Conservation (phyloP, 2,888 invertebrate species). For the Ptycholaimellus sp. region DNA sequence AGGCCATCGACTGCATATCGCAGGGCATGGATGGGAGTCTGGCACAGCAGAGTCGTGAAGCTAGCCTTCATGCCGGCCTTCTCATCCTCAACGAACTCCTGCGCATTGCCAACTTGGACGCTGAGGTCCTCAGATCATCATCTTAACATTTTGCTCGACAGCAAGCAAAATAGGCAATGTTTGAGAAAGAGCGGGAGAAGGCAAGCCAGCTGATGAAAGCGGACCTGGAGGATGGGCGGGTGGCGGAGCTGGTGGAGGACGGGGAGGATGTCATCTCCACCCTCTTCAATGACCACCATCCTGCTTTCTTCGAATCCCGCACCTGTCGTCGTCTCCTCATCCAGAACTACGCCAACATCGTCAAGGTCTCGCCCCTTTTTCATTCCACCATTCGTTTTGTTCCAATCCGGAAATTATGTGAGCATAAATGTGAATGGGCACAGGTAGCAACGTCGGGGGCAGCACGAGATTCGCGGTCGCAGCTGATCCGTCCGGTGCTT, state of each 20-base stretch:
- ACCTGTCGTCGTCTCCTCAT: not conserved
- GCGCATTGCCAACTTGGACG: slow-evolving; percentile 29
- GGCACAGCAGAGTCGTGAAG: slow-evolving; percentile 38
- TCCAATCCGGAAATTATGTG: no score
- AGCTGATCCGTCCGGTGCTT: no score
- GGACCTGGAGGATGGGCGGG: no score
- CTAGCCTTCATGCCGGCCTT: slow-evolving; percentile 69
- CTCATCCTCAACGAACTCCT: slow-evolving; percentile 76
- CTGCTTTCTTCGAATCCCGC: slow-evolving; percentile 2
- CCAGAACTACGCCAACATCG: not conserved
- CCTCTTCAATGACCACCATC: no score
- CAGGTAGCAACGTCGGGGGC: no score
- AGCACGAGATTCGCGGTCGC: no score
- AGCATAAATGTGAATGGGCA: no score
- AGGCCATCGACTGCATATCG: slow-evolving; percentile 1
- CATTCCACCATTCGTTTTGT: no score
- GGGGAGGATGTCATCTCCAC: no score
- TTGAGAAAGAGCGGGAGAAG: not conserved
- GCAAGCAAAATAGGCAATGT: not conserved
- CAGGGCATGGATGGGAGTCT: slow-evolving; percentile 7
- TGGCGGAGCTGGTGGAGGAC: no score
- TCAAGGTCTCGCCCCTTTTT: no score
- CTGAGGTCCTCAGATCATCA: slow-evolving; percentile 10
- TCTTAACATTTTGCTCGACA: not conserved
- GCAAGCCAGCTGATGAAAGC: no score